Base-by-base conservation (phyloP, 2,888 invertebrate species). In the Caradrina kadenii region DNA sequence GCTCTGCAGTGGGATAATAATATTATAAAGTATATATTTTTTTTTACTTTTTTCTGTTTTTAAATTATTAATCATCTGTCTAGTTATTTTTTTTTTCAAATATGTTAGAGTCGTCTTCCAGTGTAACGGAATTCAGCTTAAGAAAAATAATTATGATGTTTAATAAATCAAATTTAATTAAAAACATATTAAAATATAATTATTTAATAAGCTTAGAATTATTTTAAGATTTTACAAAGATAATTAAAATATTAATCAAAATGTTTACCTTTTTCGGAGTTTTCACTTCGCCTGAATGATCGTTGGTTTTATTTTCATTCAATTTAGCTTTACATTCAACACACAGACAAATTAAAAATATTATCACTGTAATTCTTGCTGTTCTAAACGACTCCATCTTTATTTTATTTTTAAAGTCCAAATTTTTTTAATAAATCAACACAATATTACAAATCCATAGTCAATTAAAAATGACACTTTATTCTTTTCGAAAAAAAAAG, bases 271-370 rank as follows among this genome's bases (percentile, higher is more conserved):
- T 91, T 55, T 80, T 88, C 6, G 83, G 73, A 50, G 75, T 70
- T 81, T 88, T 90, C 22, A 88, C 80, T 84, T 90, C 90, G 4
- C 81, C 85, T 0, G 88, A 86, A 66, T 82, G 59, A 56, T 88
- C 89, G 35, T 78, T 84, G 2, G 87, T 86, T 21, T 88, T 88
- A 56, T 86, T 89, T 7, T 89, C 90, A 59, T 86, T 81, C n/a
- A 86, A 74, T 69, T 90, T 91, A 7, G 88, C 88, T 62, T 80
- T 82, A 65, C 85, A 82, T 65, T 88, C 86, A 59, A 86, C 76
- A 79, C 87, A 91, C 71, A 90, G 63, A 48, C 83, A 87, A 72
- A 90, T 79, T 45, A 91, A 79, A 73, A 89, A 84, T 79, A 90
- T 59, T 66, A 90, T 60, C 85, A 89, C 87, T 63, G 85, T 81